Evolutionary conservation across 2,797 vertebrate species (phyloP), one percentile per base, ranked within the genome.

Genomic region (Knipowitschia caucasica): DNA sequence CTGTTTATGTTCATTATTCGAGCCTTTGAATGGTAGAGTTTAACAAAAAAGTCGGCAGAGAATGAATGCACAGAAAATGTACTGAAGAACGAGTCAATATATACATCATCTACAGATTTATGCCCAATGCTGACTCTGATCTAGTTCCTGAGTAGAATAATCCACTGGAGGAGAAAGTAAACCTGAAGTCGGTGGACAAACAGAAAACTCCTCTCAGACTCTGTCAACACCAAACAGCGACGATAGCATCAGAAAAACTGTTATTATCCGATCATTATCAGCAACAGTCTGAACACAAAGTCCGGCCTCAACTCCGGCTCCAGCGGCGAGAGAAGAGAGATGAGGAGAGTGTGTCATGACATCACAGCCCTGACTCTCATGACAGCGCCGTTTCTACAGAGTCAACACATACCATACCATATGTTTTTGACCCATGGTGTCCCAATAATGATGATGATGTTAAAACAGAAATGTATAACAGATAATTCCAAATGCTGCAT

Each of bases 191-290:
- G 17, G n/a, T 10, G 27, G 31, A 34, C 33, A 58, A 46, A 71
- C 59, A 60, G 21, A 58, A n/a, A 57, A 67, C 23, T 51, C 20
- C 26, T 30, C 33, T 26, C 24, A 33, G 35, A 36, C 45, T 23
- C 18, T 59, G 53, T 25, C 47, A 73, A 67, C 59, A 66, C 51
- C 46, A 68, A 60, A 53, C 43, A 49, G 47, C 34, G 44, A 42
- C 18, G 55, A 62, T 36, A 61, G 17, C 11, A 69, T 74, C 53
- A 50, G 64, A 15, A 10, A 53, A 29, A 52, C n/a, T n/a, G 29
- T 43, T 59, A 23, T 49, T 33, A 34, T 49, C 38, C 31, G 46
- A 67, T 62, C 52, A 51, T 42, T 46, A 64, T 71, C 56, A 31
- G 45, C 25, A 52, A 10, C 50, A 20, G 42, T 70, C 25, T 52